A percentile compares a stretch with the other conserved stretches of the same genome.
Conservation (phyloP, 2,113 vertebrate species). For the Trichechus manatus region DNA sequence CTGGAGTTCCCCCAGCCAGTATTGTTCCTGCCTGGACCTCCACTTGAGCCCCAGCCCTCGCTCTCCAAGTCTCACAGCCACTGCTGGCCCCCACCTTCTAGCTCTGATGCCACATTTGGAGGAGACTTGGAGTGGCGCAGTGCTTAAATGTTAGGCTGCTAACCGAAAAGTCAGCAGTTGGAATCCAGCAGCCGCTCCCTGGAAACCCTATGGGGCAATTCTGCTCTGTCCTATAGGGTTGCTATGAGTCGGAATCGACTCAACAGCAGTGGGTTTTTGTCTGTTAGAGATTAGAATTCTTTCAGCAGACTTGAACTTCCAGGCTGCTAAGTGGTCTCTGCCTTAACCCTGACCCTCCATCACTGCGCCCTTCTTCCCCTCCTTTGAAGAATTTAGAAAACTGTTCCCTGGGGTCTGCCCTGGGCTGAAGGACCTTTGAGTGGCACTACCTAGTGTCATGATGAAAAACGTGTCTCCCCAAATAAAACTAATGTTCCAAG, state of each 20-base stretch:
- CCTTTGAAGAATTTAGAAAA: neutral
- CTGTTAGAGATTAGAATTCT: neutral
- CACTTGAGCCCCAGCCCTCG: accelerated
- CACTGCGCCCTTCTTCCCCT: neutral
- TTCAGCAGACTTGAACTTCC: neutral
- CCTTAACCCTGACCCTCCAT: neutral
- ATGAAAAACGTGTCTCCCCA: neutral
- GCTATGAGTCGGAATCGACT: neutral
- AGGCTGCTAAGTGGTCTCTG: neutral
- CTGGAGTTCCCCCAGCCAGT: neutral
- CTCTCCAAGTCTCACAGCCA: neutral
- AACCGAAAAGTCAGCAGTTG: neutral
- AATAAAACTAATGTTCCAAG: neutral
- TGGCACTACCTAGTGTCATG: neutral
- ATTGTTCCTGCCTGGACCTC: neutral
- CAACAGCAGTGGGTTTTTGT: neutral
- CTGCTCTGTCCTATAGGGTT: neutral
- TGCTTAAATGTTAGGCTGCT: neutral
- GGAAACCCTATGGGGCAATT: neutral
- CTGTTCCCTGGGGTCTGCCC: neutral
- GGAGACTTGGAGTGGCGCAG: neutral
- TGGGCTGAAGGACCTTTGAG: neutral
- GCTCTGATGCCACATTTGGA: neutral
- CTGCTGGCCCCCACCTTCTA: neutral
- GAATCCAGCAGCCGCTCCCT: neutral